These are phyloP conservation scores for Lasioglossum marginatum DNA, from an alignment of 2,888 invertebrate genomes.

Conservation along the genomic window DNA sequence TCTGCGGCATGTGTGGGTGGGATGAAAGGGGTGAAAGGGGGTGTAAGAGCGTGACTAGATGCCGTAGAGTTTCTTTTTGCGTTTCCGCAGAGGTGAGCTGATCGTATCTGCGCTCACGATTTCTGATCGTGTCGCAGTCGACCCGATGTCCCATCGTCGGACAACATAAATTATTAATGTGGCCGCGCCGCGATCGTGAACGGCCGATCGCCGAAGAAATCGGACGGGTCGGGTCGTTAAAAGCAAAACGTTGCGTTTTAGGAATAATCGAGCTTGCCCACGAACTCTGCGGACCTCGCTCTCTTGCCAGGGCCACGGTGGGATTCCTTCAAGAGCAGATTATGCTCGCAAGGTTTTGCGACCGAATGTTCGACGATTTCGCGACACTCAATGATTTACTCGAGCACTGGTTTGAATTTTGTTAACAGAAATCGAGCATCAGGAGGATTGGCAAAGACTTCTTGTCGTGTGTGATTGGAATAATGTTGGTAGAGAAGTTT, in stretches of 20 bases:
- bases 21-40: no score
- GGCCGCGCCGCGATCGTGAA: constrained; percentile 71
- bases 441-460: background rate
- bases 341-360: background rate
- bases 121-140: constrained; percentile 75
- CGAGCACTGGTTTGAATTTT: background rate
- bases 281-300: background rate
- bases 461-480: background rate
- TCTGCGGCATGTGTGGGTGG: constrained; percentile 11
- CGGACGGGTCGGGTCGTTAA: constrained; percentile 52
- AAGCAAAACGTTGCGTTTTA: constrained; percentile 43
- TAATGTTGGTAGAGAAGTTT: background rate
- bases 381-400: background rate
- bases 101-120: constrained; percentile 78
- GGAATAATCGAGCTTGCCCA: constrained; percentile 37
- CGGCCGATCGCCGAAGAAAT: constrained; percentile 64
- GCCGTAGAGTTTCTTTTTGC: constrained; percentile 64
- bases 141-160: constrained; percentile 72
- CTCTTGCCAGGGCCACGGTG: background rate
- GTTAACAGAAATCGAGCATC: background rate
- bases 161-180: constrained; percentile 79
- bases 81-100: constrained; percentile 70
- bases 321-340: background rate
- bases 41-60: constrained; percentile 62
- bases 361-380: background rate